These are phyloP conservation scores for Gymnoscopelus microlampas DNA, from an alignment of 2,797 vertebrate species.

Conservation along the genomic window DNA sequence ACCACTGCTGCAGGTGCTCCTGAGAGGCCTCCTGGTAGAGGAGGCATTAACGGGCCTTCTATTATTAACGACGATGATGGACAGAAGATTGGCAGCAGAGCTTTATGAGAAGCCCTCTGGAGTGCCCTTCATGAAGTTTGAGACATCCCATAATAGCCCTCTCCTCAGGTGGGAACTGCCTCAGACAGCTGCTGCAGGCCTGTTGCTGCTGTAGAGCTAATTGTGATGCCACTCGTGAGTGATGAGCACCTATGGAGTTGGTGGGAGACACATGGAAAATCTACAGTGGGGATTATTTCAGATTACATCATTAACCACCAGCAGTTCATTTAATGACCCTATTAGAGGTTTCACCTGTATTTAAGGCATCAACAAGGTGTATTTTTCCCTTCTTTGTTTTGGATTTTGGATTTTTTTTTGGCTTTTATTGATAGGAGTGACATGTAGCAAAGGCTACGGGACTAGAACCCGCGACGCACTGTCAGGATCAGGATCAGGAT, in stretches of 20 bases:
- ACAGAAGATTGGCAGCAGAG: slow-evolving; percentile 55
- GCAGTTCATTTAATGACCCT: not conserved
- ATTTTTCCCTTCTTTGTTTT: no score
- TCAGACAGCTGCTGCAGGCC: slow-evolving; percentile 15
- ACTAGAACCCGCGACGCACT: no score
- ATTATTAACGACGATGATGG: slow-evolving; percentile 75
- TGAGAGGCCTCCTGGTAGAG: slow-evolving; percentile 51
- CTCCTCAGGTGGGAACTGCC: slow-evolving; percentile 27
- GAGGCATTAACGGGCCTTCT: slow-evolving; percentile 62
- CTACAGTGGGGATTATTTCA: slow-evolving; percentile 10
- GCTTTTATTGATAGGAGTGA: no score
- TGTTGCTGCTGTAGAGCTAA: slow-evolving; percentile 25
- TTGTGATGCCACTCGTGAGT: slow-evolving; percentile 27
- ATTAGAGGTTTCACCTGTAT: not conserved
- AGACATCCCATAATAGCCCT: slow-evolving; percentile 48
- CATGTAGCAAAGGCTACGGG: no score
- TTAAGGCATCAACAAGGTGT: not conserved
- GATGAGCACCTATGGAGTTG: slow-evolving; percentile 11
- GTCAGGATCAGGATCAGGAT: no score
- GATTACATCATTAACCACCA: not conserved
- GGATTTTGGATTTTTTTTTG: no score
- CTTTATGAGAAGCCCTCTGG: slow-evolving; percentile 60
- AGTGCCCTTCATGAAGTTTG: slow-evolving; percentile 55
- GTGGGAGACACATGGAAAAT: slow-evolving; percentile 5
- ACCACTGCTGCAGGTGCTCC: slow-evolving; percentile 47